These are phyloP conservation scores for Mylabris phalerata DNA, from an alignment of 1,140 invertebrate genomes.

Conservation along the genomic window DNA sequence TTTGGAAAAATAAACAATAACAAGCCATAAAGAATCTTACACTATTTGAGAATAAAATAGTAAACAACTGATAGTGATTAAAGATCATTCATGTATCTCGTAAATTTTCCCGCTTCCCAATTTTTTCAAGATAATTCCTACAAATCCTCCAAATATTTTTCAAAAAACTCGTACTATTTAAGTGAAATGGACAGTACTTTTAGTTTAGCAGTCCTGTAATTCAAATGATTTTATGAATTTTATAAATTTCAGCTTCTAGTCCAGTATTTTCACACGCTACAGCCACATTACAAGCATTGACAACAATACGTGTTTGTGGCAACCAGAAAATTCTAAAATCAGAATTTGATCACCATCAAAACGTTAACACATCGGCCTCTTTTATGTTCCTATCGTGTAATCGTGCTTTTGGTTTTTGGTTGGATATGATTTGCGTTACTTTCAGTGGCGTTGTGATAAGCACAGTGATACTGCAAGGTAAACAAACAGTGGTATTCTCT, in stretches of 20 bases:
- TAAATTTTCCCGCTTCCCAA: too few species aligned
- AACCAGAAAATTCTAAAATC: constrained; percentile 58
- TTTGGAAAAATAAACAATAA: too few species aligned
- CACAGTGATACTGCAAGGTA: constrained; percentile 45
- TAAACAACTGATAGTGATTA: too few species aligned
- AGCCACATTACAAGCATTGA: constrained; percentile 19
- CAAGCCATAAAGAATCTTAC: too few species aligned
- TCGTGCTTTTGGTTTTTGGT: constrained; percentile 50
- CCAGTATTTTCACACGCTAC: constrained; percentile 71
- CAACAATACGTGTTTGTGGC: constrained; percentile 69
- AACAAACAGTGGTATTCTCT: constrained; percentile 3
- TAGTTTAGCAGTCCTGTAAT: too few species aligned
- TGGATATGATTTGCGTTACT: constrained; percentile 61
- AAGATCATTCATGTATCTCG: too few species aligned
- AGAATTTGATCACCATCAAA: constrained; percentile 55
- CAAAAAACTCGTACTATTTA: constrained; percentile 47
- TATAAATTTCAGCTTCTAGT: constrained; percentile 51
- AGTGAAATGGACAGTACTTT: too few species aligned
- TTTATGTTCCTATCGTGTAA: constrained; percentile 60
- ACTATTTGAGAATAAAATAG: too few species aligned
- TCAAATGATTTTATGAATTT: constrained; percentile 63
- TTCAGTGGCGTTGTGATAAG: constrained; percentile 52
- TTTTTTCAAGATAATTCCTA: constrained; percentile 49
- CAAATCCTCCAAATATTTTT: constrained; percentile 48
- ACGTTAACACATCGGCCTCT: constrained; percentile 54